Conservation (phyloP, 2,888 invertebrate species). For the Metacarcinus magister region DNA sequence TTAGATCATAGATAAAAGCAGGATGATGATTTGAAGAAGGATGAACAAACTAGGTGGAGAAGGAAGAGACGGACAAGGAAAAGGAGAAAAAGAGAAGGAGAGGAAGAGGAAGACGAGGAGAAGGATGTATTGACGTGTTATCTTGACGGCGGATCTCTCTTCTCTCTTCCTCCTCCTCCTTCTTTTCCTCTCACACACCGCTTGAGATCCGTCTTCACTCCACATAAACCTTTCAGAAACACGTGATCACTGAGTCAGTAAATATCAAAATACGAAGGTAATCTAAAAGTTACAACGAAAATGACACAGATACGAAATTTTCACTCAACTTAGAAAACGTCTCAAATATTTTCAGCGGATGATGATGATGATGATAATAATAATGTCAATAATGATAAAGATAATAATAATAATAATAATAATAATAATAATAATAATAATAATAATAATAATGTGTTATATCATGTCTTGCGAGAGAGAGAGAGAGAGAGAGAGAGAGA, state of each 20-base stretch:
- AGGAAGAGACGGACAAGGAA: neutral
- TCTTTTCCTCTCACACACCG: neutral
- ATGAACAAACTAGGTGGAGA: neutral
- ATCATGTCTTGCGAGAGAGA: too few relatives aligned
- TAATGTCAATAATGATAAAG: too few relatives aligned
- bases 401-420: too few relatives aligned
- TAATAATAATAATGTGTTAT: too few relatives aligned
- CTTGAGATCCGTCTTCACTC: neutral
- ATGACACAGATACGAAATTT: too few relatives aligned
- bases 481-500: too few relatives aligned
- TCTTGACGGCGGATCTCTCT: neutral
- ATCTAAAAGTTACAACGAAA: too few relatives aligned
- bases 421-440: too few relatives aligned
- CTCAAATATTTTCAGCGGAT: too few relatives aligned
- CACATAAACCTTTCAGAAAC: neutral
- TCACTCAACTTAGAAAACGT: too few relatives aligned
- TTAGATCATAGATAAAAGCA: neutral
- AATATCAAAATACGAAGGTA: neutral
- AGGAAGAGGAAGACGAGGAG: neutral
- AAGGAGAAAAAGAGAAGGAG: neutral
- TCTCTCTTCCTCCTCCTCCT: slow-evolving; percentile 1
- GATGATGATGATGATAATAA: too few relatives aligned
- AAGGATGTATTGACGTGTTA: neutral
- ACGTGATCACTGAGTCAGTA: neutral
- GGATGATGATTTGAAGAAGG: neutral